These are phyloP conservation scores for Ctenodactylus gundi DNA, from an alignment of 2,113 vertebrate species.

Conservation along the genomic window DNA sequence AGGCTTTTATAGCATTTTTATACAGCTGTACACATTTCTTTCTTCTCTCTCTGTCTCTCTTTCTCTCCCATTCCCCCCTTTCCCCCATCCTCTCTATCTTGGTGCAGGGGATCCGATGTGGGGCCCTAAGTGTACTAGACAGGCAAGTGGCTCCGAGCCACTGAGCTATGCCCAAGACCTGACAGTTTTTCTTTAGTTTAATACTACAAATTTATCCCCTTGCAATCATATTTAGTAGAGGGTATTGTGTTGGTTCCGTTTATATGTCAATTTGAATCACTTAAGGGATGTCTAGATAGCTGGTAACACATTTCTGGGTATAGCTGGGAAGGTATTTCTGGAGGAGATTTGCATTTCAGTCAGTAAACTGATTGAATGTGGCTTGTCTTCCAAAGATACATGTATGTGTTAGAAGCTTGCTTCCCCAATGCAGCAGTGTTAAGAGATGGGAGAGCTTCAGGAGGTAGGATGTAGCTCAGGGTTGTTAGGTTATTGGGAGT, in stretches of 20 bases:
- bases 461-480: background rate
- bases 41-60: background rate
- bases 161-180: background rate
- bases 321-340: background rate
- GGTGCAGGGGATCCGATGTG: no score
- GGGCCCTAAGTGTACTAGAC: background rate
- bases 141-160: background rate
- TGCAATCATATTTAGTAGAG: background rate
- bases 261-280: background rate
- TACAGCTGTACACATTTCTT: background rate
- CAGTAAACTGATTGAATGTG: background rate
- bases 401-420: background rate
- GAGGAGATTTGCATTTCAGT: background rate
- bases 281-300: background rate
- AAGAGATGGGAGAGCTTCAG: background rate
- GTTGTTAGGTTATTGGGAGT: background rate
- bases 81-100: background rate
- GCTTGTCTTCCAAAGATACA: background rate
- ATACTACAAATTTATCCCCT: background rate
- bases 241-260: background rate
- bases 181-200: background rate
- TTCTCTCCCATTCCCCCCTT: background rate
- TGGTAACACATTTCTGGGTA: background rate
- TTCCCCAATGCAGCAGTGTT: background rate
- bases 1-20: slow-evolving; percentile 18